Base-by-base conservation (phyloP, 2,797 vertebrate genomes). In the Bovichtus variegatus region DNA sequence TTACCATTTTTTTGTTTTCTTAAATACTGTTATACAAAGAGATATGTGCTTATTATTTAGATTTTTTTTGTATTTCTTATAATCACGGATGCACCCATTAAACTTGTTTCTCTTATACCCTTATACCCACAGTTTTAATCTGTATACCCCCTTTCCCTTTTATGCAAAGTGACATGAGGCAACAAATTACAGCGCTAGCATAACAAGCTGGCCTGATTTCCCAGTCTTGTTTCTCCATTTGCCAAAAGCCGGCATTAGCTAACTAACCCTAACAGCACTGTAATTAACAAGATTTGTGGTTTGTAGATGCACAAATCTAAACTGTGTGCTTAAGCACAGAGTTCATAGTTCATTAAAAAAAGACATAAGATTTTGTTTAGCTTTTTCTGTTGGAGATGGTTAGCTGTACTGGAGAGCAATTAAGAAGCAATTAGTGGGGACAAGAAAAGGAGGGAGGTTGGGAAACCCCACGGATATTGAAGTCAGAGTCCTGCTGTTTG, bases 341-440 rank as follows among this genome's bases (percentile, higher is more conserved):
- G 49, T 60, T 50, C 63, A 82, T 44, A 61, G 58, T 70, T 82
- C 78, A 85, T 71, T 67, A 71, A 36, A 78, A 59, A 65, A 44
- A 70, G 70, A 80, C 6, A 53, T 25, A 29, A 38, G 72, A 81
- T 71, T 72, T 81, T 51, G 72, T 83, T 83, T 80, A 29, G 23
- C 73, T 78, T 64, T 70, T 79, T 68, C 69, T 71, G 57, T 34
- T 77, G 50, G 43, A 73, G 66, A 83, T 29, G 47, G 29, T 80
- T 62, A 51, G 21, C n/a, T 49, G 0, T 9, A 64, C 31, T 51
- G 29, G 31, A 75, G 53, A 78, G 60, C 46, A 71, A 80, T 83
- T 85, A 76, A 34, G 49, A 76, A 7, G 59, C 55, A 75, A 83
- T 81, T 78, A 63, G 36, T 50, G 5, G 34, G 38, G 54, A 74